These are phyloP conservation scores for Poeciliopsis turrubarensis DNA, from an alignment of 2,113 vertebrate species.

Conservation along the genomic window DNA sequence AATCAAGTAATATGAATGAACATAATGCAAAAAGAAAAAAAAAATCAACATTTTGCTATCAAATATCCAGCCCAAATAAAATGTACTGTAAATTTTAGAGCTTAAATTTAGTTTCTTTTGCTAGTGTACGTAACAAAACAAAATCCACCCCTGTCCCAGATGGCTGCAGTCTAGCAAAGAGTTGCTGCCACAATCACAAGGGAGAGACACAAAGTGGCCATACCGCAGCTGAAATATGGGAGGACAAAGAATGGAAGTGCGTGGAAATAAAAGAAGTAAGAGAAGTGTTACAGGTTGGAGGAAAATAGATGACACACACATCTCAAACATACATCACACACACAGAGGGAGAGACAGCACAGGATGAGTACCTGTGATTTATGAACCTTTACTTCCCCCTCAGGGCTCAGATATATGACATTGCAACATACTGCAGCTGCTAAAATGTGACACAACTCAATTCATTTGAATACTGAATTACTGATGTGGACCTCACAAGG, in stretches of 20 bases:
- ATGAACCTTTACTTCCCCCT: conserved; percentile 59
- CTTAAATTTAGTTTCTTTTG: too few species aligned
- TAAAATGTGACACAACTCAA: conserved; percentile 86
- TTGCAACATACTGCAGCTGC: conserved; percentile 66
- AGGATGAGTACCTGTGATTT: conserved; percentile 78
- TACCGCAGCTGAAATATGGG: conserved; percentile 48
- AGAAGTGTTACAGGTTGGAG: conserved; percentile 31
- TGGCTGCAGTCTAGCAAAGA: conserved; percentile 70
- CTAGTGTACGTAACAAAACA: not conserved
- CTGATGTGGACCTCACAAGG: conserved; percentile 76
- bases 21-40: too few species aligned
- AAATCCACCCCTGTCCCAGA: conserved; percentile 44
- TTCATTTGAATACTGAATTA: conserved; percentile 91
- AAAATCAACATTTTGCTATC: too few species aligned
- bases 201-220: conserved; percentile 21
- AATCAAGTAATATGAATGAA: too few species aligned
- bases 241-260: conserved; percentile 58
- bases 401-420: conserved; percentile 68
- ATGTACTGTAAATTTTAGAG: too few species aligned
- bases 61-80: too few species aligned
- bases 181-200: conserved; percentile 67
- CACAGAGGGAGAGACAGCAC: conserved; percentile 79
- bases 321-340: conserved; percentile 74
- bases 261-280: conserved; percentile 34
- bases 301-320: conserved; percentile 24